Percentiles rank a stretch among this genome's conserved stretches.
These are phyloP conservation scores for Rutpela maculata DNA, from an alignment of 2,888 invertebrate genomes.

Conservation along the genomic window DNA sequence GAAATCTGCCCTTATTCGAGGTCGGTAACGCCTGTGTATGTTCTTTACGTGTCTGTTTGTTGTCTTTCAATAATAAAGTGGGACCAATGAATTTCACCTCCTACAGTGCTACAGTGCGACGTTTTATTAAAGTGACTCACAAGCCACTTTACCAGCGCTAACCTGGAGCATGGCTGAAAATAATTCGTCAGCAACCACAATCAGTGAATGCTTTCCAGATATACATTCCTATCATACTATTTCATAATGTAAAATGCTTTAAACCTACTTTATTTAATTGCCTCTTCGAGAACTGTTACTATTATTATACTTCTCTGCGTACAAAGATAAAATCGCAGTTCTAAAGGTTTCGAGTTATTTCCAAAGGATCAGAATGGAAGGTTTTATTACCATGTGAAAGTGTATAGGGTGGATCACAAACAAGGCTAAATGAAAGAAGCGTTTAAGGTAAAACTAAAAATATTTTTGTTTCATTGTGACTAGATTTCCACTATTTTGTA, in stretches of 20 bases:
- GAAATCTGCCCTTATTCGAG: too few species aligned
- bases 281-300: slow-evolving; percentile 20
- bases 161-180: slow-evolving; percentile 22
- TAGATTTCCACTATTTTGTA: too few species aligned
- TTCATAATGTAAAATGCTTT: slow-evolving; percentile 15
- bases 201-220: slow-evolving; percentile 4
- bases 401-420: background rate
- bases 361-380: background rate
- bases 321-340: background rate
- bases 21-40: too few species aligned
- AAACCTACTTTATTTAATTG: slow-evolving; percentile 27
- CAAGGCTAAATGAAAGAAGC: too few species aligned
- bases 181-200: slow-evolving; percentile 14
- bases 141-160: slow-evolving; percentile 13
- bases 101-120: background rate
- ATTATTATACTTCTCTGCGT: slow-evolving; percentile 13
- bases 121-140: slow-evolving; percentile 18
- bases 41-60: background rate
- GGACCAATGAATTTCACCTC: slow-evolving; percentile 16
- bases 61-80: background rate
- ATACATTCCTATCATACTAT: slow-evolving; percentile 27
- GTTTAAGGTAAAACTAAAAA: too few species aligned
- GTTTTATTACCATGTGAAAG: background rate
- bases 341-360: background rate
- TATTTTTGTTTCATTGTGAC: too few species aligned